A percentile compares a stretch with the other conserved stretches of the same genome.
Evolutionary conservation across 2,113 vertebrate genomes (phyloP).

Genomic region (human): GRCh38 chr14:97479501-97480000

Average conservation of each 20-base stretch:
- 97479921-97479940: conserved; percentile 28
- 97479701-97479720: conserved; percentile 67
- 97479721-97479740: conserved; percentile 62
- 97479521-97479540: not conserved
- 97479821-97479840: conserved; percentile 44
- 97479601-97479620: not conserved
- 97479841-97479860: conserved; percentile 47
- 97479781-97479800: conserved; percentile 49
- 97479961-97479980: conserved; percentile 54
- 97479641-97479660: conserved; percentile 12
- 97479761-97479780: conserved; percentile 7
- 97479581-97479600: not conserved
- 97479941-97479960: conserved; percentile 56
- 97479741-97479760: conserved; percentile 54
- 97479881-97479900: conserved; percentile 49
- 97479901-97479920: conserved; percentile 32
- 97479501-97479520: not conserved
- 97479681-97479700: conserved; percentile 44
- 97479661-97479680: conserved; percentile 7
- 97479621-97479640: not conserved
- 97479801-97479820: conserved; percentile 39
- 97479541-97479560: not conserved
- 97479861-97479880: conserved; percentile 72
- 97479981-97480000: conserved; percentile 70
- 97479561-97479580: conserved; percentile 16